Evolutionary conservation across 2,113 vertebrate species (phyloP), one percentile per base, ranked within the genome.

Genomic region (Engraulis encrasicolus): DNA sequence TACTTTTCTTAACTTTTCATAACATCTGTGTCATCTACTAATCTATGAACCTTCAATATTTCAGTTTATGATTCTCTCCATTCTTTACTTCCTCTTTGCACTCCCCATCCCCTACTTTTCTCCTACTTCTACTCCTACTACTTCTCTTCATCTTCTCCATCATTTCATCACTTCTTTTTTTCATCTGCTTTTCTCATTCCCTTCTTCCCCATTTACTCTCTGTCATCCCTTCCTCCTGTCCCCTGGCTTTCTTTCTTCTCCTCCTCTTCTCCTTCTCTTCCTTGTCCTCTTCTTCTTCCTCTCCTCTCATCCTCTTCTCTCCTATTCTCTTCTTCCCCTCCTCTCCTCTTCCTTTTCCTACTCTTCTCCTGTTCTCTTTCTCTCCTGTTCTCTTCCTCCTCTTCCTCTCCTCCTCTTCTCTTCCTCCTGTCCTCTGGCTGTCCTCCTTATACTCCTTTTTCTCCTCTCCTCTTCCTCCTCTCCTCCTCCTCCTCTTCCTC

Each of bases 401-500:
- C 81, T 90, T 87, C 91, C 80, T 86, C 89, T 48, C 17, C 23
- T 78, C 9, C 82, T 83, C 66, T 93, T 81, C 94, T 88, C 87
- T 87, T 92, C 84, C 89, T 95, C 86, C 89, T 99, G 98, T 97
- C 97, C 88, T 52, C 79, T 77, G 20, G 31, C 6, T 82, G 54
- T 78, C 85, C 85, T 86, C 61, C 92, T 79, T 83, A 58, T 81
- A 86, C 81, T 61, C 48, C 88, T 52, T 81, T 77, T 31, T 38
- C 6, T 82, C 58, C 78, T 85, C 85, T 86, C 61, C 92, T 79
- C 82, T 66, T 81, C 87, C 81, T 61, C 48, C 88, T n/a, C 88
- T 82, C 89, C 85, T 90, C 61, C 88, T 81, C 88, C 78, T 93
- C 88, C 85, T 91, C 81, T 90, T 87, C 91, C 80, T 86, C 89